Evolutionary conservation across 2,888 invertebrate genomes (phyloP).

Genomic region (Lasius fuliginosus): DNA sequence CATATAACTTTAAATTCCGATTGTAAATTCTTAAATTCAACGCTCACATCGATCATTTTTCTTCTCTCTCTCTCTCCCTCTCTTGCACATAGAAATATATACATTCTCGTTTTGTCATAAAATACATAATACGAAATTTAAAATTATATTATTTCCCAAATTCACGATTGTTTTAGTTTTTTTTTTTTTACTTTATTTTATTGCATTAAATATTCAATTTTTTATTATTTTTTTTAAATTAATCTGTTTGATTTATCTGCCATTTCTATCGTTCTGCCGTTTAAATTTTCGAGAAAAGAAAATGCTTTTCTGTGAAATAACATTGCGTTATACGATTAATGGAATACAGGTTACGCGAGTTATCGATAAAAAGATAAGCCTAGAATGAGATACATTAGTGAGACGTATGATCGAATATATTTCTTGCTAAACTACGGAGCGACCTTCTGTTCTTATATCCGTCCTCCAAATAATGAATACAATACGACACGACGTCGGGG

Average conservation of each 20-base stretch:
- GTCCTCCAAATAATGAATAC: conserved; percentile 73
- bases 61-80: not conserved
- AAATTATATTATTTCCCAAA: not conserved
- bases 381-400: not conserved
- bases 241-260: not conserved
- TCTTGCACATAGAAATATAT: not conserved
- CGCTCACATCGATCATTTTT: not conserved
- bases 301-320: not conserved
- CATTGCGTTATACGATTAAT: not conserved
- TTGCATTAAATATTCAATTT: not conserved
- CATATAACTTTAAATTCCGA: not conserved
- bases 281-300: not conserved
- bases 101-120: not conserved
- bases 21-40: not conserved
- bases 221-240: not conserved
- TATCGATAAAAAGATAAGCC: conserved; percentile 1
- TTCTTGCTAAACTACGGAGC: conserved; percentile 55
- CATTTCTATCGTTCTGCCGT: not conserved
- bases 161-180: not conserved
- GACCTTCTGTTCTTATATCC: conserved; percentile 55
- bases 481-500: conserved; percentile 69
- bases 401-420: conserved; percentile 43
- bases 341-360: not conserved
- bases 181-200: not conserved
- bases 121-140: not conserved